Evolutionary conservation across 2,888 invertebrate species (phyloP), one percentile per base, ranked within the genome.

Genomic region (Melanostoma mellinum): DNA sequence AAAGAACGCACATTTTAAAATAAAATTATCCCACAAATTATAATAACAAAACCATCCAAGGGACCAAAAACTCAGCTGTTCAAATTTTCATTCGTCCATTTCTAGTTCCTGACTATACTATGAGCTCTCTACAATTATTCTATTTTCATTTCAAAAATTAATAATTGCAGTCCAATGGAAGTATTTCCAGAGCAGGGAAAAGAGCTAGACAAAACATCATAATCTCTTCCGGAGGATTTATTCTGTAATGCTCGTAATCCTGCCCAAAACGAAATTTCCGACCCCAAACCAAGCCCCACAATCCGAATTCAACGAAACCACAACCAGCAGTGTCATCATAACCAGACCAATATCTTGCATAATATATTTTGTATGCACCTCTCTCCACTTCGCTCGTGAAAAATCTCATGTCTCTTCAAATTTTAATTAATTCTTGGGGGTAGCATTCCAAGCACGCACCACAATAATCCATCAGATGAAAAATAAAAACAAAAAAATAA

Each of bases 371-470:
- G 3, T 32, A 52, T 36, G 6, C 8, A 3, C 36, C 10, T 6
- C 6, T 9, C 32, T 32, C 9, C 20, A 10, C 42, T 9, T 52
- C 8, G 1, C 8, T 50, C 30, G 58, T 63, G 68, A 73, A 63
- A 77, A 71, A 73, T 67, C 60, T 56, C 71, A 71, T 61, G 63
- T 69, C 79, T 75, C 84, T 84, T 74, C 55, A 84, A 74, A 79
- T 75, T 84, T 79, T 79, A 84, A 84, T 84, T 84, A 84, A 84
- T 79, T 78, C 71, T 44, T 79, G 55, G 48, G 48, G 61, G 67
- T 68, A 38, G 58, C 67, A 79, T 78, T 72, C 76, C 74, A 52
- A 53, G 75, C 79, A 82, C 79, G 73, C 77, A 77, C 73, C 56
- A 69, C 60, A 71, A 61, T 71, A 68, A 74, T 65, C 71, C 53